phyloP scores from a whole-genome alignment of 2,888 invertebrate species.

The Dryadula phaetusa region DNA sequence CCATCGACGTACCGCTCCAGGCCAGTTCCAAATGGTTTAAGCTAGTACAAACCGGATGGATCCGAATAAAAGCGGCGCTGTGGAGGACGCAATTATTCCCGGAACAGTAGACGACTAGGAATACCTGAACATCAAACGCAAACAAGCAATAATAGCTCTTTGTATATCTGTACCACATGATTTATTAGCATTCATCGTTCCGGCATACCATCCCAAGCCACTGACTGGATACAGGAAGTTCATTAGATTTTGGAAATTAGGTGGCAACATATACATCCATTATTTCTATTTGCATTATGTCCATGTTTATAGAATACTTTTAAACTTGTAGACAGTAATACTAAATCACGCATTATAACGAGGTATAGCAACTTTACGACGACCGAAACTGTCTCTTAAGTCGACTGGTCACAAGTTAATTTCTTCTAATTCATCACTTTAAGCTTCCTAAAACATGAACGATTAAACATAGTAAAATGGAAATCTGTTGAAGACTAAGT shows the following conservation, averaged over 20 bases:
- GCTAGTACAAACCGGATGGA: slow-evolving; percentile 50
- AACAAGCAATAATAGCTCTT: slow-evolving; percentile 37
- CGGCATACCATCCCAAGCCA: slow-evolving; percentile 15
- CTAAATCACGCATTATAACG: too few relatives aligned
- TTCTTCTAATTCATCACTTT: too few relatives aligned
- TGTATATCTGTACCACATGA: slow-evolving; percentile 32
- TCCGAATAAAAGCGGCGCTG: slow-evolving; percentile 52
- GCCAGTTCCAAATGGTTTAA: slow-evolving; percentile 51
- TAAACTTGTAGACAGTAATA: too few relatives aligned
- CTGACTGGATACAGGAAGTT: slow-evolving; percentile 21
- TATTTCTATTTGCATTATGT: background rate
- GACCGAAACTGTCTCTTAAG: too few relatives aligned
- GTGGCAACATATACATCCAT: background rate
- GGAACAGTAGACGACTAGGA: slow-evolving; percentile 28
- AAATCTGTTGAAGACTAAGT: background rate
- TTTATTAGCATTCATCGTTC: slow-evolving; percentile 30
- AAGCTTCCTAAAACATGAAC: too few relatives aligned
- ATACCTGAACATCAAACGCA: slow-evolving; percentile 35
- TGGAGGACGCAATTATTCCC: slow-evolving; percentile 51
- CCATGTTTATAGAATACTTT: too few relatives aligned
- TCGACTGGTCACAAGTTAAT: too few relatives aligned
- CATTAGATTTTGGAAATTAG: slow-evolving; percentile 27
- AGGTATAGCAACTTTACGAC: too few relatives aligned
- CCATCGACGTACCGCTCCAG: slow-evolving; percentile 56
- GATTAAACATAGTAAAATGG: background rate